Evolutionary conservation across 2,888 invertebrate species (phyloP), one percentile per base, ranked within the genome.

Genomic region (Leucophora obtusa): DNA sequence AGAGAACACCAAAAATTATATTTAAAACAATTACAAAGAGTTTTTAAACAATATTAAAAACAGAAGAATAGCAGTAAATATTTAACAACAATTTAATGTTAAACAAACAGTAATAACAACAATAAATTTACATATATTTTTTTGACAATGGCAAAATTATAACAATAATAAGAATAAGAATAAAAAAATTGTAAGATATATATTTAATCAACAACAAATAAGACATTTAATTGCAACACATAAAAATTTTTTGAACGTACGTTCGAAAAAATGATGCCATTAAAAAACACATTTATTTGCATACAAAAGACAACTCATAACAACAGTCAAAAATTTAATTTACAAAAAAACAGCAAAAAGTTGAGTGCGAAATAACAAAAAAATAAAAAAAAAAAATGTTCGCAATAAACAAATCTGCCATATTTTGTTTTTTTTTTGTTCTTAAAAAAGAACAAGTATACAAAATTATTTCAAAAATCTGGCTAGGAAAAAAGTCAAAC

Each of bases 201-300:
- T 28, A 5, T 24, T 3, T 43, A 69, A 59, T 60, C 50, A 62
- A 62, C 62, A 62, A 76, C 33, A 58, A 76, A 62, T 47, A 59
- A 70, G 50, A 65, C 38, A 70, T 63, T 76, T 58, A 70, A 76
- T 65, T 76, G 63, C 76, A 76, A 65, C 76, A 53, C 65, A 70
- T 58, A 70, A n/a, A 18, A 53, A 51, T 50, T 21, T 51, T 17
- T 24, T 8, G 15, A 21, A 53, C 6, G 43, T 47, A 33, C 9
- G 18, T 59, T 14, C 28, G 58, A 33, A 58, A 38, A 71, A 71
- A 54, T 53, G 4, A 28, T 62, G 62, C 53, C 62, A 71, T 71
- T 62, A 63, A 72, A 65, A 63, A 75, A 47, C 54, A 56, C 56
- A 75, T 69, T 68, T 75, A 75, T 75, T 75, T 68, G 60, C 62